Evolutionary conservation across 1,140 invertebrate genomes (phyloP).

Genomic region (Pseudachorutes palmiensis): DNA sequence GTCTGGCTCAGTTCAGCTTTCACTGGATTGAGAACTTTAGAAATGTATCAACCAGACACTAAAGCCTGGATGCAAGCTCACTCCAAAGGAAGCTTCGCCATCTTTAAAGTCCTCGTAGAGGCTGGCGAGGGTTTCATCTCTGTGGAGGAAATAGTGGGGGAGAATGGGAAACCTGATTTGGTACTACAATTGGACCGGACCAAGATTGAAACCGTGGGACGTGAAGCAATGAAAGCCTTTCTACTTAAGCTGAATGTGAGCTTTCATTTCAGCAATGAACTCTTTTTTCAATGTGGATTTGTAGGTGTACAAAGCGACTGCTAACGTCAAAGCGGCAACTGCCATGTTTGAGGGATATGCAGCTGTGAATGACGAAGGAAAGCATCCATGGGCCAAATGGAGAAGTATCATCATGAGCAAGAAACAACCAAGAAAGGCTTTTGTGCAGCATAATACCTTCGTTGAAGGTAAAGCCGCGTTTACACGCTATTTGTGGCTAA

Average conservation of each 20-base stretch:
- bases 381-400: conserved; percentile 65
- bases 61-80: conserved; percentile 78
- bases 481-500: too few species aligned
- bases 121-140: conserved; percentile 73
- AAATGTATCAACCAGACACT: conserved; percentile 76
- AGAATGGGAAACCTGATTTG: conserved; percentile 62
- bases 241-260: conserved; percentile 54
- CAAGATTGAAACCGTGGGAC: conserved; percentile 75
- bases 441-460: conserved; percentile 79
- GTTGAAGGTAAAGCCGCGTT: conserved; percentile 50
- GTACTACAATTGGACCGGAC: conserved; percentile 65
- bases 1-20: conserved; percentile 85
- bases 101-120: conserved; percentile 75
- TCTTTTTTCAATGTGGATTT: neutral
- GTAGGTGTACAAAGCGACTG: conserved; percentile 78
- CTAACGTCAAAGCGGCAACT: conserved; percentile 61
- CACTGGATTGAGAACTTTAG: conserved; percentile 74
- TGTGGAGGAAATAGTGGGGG: conserved; percentile 57
- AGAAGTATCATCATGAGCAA: conserved; percentile 76
- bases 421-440: conserved; percentile 82
- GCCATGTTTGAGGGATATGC: conserved; percentile 73
- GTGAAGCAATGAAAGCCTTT: conserved; percentile 67
- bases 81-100: conserved; percentile 77
- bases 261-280: too few species aligned
- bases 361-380: conserved; percentile 56